phyloP scores from a whole-genome alignment of 64 coral and sea anemone species.

The Stichodactyla mertensii region DNA sequence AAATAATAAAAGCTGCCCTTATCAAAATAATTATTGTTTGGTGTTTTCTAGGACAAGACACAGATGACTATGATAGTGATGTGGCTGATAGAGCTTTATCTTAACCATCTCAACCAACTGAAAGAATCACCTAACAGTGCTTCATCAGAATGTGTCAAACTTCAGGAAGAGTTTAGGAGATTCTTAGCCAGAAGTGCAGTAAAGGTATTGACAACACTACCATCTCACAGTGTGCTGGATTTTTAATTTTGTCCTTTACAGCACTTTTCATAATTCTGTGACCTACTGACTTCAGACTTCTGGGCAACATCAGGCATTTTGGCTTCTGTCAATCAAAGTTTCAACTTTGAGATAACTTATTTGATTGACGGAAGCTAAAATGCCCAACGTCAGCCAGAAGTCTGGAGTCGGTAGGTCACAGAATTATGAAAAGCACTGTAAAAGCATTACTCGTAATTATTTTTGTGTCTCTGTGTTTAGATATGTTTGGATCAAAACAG shows the following conservation, averaged over 20 bases:
- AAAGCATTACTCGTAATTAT: neutral
- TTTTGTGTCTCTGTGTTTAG: neutral
- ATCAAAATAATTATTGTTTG: no score
- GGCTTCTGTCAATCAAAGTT: no score
- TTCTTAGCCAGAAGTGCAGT: constrained; percentile 69
- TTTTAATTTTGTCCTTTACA: neutral
- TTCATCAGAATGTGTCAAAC: constrained; percentile 22
- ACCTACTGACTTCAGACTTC: no score
- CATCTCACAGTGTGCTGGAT: neutral
- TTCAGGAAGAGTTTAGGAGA: constrained; percentile 65
- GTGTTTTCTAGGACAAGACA: constrained; percentile 54
- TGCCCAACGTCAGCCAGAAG: no score
- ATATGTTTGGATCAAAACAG: constrained; percentile 80
- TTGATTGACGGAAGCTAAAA: no score
- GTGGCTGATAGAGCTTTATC: constrained; percentile 87
- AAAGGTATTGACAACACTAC: constrained; percentile 35
- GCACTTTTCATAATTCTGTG: no score
- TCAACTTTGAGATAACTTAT: no score
- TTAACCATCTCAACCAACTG: constrained; percentile 68
- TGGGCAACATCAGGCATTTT: no score
- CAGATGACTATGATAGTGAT: constrained; percentile 93
- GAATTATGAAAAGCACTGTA: no score
- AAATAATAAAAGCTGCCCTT: no score
- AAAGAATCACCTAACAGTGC: constrained; percentile 35
- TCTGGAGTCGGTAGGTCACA: no score